Evolutionary conservation across 2,888 invertebrate genomes (phyloP).

Genomic region (Malthinus seriepunctatus): DNA sequence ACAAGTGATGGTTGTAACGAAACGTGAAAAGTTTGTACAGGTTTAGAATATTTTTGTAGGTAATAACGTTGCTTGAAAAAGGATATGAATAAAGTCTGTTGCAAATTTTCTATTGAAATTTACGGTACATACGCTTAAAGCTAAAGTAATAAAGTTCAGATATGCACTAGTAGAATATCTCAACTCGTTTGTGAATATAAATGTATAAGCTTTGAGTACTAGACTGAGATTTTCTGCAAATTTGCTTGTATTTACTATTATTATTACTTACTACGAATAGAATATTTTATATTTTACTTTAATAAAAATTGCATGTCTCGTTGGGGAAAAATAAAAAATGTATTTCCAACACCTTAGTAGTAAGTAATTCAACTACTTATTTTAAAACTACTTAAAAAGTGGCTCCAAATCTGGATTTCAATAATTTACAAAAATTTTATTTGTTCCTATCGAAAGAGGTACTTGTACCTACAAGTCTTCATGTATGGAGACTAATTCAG

Average conservation of each 20-base stretch:
- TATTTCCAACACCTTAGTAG: too few species aligned
- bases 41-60: conserved; percentile 9
- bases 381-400: too few species aligned
- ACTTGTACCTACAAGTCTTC: too few species aligned
- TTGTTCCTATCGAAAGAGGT: too few species aligned
- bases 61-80: conserved; percentile 11
- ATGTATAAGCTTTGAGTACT: conserved; percentile 16
- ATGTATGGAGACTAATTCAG: too few species aligned
- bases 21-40: conserved; percentile 20
- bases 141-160: conserved; percentile 14
- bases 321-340: too few species aligned
- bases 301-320: too few species aligned
- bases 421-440: too few species aligned
- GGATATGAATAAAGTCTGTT: conserved; percentile 9
- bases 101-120: conserved; percentile 16
- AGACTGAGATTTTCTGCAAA: conserved; percentile 13
- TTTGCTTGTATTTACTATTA: conserved; percentile 18
- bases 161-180: conserved; percentile 9
- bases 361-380: too few species aligned
- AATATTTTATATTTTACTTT: too few species aligned
- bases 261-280: background rate
- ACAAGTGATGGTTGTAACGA: conserved; percentile 22
- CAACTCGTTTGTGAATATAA: conserved; percentile 21
- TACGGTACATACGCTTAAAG: conserved; percentile 7
- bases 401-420: too few species aligned